Evolutionary conservation across 2,113 vertebrate genomes (phyloP), one percentile per base, ranked within the genome.

Genomic region (Hemichromis elongatus): DNA sequence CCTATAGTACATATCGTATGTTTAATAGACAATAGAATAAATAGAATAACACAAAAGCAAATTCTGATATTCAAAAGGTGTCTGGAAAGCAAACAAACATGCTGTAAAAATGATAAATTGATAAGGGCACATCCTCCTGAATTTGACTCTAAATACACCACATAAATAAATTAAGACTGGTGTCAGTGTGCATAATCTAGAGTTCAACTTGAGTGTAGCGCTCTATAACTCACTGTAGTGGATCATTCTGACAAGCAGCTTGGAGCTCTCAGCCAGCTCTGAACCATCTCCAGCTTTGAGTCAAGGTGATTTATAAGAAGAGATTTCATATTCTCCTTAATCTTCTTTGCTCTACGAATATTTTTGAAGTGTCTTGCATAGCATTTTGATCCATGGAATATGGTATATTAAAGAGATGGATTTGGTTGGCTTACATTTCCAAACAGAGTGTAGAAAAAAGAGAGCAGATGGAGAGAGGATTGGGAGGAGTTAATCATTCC

Each of bases 251-350:
- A 82, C 47, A 18, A 81, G 54, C 47, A 83, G 68, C 59, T 79
- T 6, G 11, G 26, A 80, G 79, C 42, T 61, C 19, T 12, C 40
- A 80, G 26, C 40, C 42, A 63, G 3, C 42, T 61, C 55, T 5
- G 79, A n/a, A 45, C 59, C 19, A 45, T 45, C 19, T 61, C 79
- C 21, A 80, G 56, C 42, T 50, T 45, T 80, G 56, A 80, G 40
- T 63, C 68, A 59, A 82, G 85, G 50, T 77, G 82, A 82, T 86
- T 87, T 86, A 84, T 77, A 54, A 70, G 45, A 68, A 86, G n/a
- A 84, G 28, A 83, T 91, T 84, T 87, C 35, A 80, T 54, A 82
- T 87, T 87, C 81, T 42, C 28, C 75, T 90, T 87, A 80, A 89
- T 89, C 78, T 82, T 77, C 57, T 87, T 73, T 59, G 33, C 82